These are phyloP conservation scores for Huso huso DNA, from an alignment of 2,797 vertebrate species.

Conservation along the genomic window DNA sequence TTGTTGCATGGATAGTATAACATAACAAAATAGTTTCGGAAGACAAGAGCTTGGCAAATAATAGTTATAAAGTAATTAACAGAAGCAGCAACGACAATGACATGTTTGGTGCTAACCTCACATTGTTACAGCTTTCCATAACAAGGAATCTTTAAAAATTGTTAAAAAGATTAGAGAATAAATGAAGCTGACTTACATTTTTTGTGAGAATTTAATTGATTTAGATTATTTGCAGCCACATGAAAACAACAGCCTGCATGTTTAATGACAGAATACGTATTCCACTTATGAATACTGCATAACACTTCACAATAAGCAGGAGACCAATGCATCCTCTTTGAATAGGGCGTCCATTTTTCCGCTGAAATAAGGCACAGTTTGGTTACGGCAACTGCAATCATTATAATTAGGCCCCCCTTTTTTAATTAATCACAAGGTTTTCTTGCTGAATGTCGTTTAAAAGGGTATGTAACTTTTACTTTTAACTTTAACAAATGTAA, in stretches of 20 bases:
- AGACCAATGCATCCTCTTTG: constrained; percentile 17
- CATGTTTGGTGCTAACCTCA: too few species aligned
- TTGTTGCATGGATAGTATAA: too few species aligned
- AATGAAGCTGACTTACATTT: constrained; percentile 6
- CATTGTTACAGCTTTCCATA: too few species aligned
- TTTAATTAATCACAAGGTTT: constrained; percentile 29
- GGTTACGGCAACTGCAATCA: neutral
- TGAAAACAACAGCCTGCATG: constrained; percentile 20
- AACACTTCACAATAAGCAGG: constrained; percentile 3
- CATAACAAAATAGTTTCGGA: too few species aligned
- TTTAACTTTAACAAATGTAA: too few species aligned
- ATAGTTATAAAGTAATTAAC: too few species aligned
- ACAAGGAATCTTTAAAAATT: neutral
- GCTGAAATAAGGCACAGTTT: constrained; percentile 11
- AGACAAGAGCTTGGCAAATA: too few species aligned
- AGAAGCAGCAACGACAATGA: too few species aligned
- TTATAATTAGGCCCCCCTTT: constrained; percentile 14
- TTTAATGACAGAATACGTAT: constrained; percentile 19
- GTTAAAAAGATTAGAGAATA: neutral
- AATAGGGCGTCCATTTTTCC: constrained; percentile 3
- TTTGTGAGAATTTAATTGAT: constrained; percentile 16
- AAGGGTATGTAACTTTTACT: too few species aligned
- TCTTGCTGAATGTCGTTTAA: constrained; percentile 27
- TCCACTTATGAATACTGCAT: constrained; percentile 18
- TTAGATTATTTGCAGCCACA: neutral